phyloP scores from a whole-genome alignment of 2,888 invertebrate species.

The Amorpha juglandis region DNA sequence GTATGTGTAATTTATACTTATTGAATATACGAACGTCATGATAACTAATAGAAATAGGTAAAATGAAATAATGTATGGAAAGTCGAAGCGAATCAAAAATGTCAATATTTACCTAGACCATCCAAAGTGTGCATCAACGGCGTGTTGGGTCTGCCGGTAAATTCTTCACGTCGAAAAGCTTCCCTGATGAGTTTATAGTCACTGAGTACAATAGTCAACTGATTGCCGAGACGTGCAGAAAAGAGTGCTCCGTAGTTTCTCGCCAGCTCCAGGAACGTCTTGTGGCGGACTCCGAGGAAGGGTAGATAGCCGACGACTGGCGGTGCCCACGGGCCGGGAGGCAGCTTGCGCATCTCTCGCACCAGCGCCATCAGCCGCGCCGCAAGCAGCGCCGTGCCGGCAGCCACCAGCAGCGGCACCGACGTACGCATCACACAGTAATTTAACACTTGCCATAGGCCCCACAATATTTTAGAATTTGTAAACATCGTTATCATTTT shows the following conservation, averaged over 20 bases:
- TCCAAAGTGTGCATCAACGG: constrained; percentile 94
- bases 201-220: constrained; percentile 93
- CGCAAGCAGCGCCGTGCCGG: constrained; percentile 76
- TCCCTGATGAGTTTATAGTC: constrained; percentile 94
- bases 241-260: constrained; percentile 92
- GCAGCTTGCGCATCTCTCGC: constrained; percentile 82
- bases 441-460: constrained; percentile 75
- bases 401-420: constrained; percentile 75
- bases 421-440: constrained; percentile 73
- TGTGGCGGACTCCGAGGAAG: constrained; percentile 91
- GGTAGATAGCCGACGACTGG: constrained; percentile 93
- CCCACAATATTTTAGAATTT: constrained; percentile 83
- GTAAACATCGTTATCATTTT: constrained; percentile 69
- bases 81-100: neutral
- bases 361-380: constrained; percentile 77
- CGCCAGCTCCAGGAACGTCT: constrained; percentile 90
- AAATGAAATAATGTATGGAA: neutral
- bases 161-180: constrained; percentile 93
- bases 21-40: neutral
- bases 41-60: neutral
- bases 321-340: constrained; percentile 95
- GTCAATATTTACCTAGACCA: constrained; percentile 92
- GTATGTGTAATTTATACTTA: no score
- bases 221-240: constrained; percentile 91
- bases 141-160: constrained; percentile 94